A percentile compares a stretch with the other conserved stretches of the same genome.
These are phyloP conservation scores for Drosophila orena DNA, from an alignment of 1,140 invertebrate species.

Conservation along the genomic window DNA sequence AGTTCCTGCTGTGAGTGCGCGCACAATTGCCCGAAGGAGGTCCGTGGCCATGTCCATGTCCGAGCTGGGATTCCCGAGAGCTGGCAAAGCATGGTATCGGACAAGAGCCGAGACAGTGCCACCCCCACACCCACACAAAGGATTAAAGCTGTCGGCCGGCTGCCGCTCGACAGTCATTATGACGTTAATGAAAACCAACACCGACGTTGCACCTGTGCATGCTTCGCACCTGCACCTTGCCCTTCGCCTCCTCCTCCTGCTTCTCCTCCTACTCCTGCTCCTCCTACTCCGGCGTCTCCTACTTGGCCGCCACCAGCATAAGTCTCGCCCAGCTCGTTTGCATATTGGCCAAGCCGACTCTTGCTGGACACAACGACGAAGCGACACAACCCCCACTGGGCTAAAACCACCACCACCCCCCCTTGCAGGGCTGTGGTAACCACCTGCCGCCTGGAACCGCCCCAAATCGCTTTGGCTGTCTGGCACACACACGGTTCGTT, in stretches of 20 bases:
- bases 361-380: constrained; percentile 23
- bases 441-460: constrained; percentile 14
- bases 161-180: constrained; percentile 67
- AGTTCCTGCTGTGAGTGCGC: constrained; percentile 74
- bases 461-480: constrained; percentile 25
- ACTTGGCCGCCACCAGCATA: constrained; percentile 19
- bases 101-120: constrained; percentile 1
- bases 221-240: constrained; percentile 69
- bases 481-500: constrained; percentile 58
- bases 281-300: too few relatives aligned
- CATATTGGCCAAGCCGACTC: constrained; percentile 38
- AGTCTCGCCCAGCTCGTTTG: constrained; percentile 59
- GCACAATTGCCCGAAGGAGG: constrained; percentile 62
- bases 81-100: neutral
- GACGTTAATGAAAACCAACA: constrained; percentile 82
- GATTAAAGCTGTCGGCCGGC: constrained; percentile 66
- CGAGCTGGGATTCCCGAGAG: constrained; percentile 5
- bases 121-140: constrained; percentile 34
- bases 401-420: neutral
- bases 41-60: constrained; percentile 19
- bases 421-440: too few relatives aligned
- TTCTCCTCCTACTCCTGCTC: neutral
- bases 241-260: constrained; percentile 1
- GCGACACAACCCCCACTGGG: constrained; percentile 21
- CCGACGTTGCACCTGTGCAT: constrained; percentile 70